Conservation (phyloP, 1,140 invertebrate species). For the Bradynema listronoti region DNA sequence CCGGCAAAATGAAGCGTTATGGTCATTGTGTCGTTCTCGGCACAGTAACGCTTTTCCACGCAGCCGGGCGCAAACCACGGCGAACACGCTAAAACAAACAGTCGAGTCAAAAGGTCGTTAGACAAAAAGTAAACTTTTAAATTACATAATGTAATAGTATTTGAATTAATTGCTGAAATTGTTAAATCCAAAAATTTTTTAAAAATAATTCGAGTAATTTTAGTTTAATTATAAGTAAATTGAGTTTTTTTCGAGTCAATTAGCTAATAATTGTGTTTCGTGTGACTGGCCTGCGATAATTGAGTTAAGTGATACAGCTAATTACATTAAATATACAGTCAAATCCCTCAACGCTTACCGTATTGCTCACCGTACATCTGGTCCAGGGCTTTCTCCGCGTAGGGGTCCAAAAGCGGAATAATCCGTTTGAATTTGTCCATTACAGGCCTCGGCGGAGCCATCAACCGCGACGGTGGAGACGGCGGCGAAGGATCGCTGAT, state of each 20-base stretch:
- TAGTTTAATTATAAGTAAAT: too few species aligned
- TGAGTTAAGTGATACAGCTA: too few species aligned
- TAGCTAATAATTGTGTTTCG: too few species aligned
- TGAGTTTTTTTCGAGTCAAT: too few species aligned
- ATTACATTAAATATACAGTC: too few species aligned
- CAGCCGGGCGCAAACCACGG: slow-evolving; percentile 57
- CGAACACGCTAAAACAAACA: slow-evolving; percentile 43
- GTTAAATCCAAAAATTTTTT: too few species aligned
- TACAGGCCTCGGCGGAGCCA: slow-evolving; percentile 55
- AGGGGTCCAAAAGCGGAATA: slow-evolving; percentile 57
- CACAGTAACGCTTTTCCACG: slow-evolving; percentile 53
- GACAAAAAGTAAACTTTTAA: too few species aligned
- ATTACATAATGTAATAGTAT: too few species aligned
- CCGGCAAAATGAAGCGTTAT: slow-evolving; percentile 49
- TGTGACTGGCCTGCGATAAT: too few species aligned
- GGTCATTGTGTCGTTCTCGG: slow-evolving; percentile 54
- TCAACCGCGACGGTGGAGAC: slow-evolving; percentile 55
- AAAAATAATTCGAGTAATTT: too few species aligned
- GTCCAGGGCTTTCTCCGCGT: slow-evolving; percentile 52
- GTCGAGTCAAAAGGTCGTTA: too few species aligned
- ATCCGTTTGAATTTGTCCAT: slow-evolving; percentile 53
- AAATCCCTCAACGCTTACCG: slow-evolving; percentile 12
- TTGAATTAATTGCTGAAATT: too few species aligned
- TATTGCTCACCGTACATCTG: slow-evolving; percentile 52
- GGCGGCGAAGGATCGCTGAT: slow-evolving; percentile 77